Evolutionary conservation across 2,888 invertebrate species (phyloP), one percentile per base, ranked within the genome.

Genomic region (Phyto melanocephala): DNA sequence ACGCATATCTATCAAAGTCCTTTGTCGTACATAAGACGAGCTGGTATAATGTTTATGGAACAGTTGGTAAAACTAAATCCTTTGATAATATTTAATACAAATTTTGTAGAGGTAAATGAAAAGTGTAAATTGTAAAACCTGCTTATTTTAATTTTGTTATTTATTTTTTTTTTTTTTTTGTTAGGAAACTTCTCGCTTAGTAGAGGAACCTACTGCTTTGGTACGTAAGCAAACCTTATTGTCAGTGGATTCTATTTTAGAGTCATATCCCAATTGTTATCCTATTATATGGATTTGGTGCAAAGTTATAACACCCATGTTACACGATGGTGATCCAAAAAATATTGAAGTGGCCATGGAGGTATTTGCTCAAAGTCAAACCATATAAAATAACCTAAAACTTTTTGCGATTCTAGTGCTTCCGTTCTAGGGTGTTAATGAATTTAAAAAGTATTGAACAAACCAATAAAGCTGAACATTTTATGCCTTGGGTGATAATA

Each of bases 401-500:
- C 54, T 37, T 52, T 63, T 83, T 78, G 28, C 6, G 28, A 5
- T 5, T 28, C 6, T 28, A 91, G 91, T 90, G 90, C 50, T 91
- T 91, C 45, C 87, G 88, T 62, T 87, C 85, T 0, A 87, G 87
- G 67, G 91, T 91, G 0, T 82, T 91, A 17, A 84, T 86, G 22
- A 91, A 91, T 62, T 87, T 91, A 35, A 86, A 87, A 40, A 87
- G 90, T 2, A 85, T 90, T 56, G 91, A 91, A 72, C 87, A 87
- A 77, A 88, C 90, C 2, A 91, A 90, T 84, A 85, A 87, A 56
- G 87, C 91, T 0, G 88, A 88, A 63, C 89, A 91, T 80, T 89
- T 89, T 62, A 88, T 91, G 87, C 91, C 91, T 11, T 91, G 91
- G 91, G 87, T 88, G 1, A 91, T 91, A 52, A 84, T 91, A 40